These are phyloP conservation scores for Orius insidiosus DNA, from an alignment of 1,140 invertebrate species.

Conservation along the genomic window DNA sequence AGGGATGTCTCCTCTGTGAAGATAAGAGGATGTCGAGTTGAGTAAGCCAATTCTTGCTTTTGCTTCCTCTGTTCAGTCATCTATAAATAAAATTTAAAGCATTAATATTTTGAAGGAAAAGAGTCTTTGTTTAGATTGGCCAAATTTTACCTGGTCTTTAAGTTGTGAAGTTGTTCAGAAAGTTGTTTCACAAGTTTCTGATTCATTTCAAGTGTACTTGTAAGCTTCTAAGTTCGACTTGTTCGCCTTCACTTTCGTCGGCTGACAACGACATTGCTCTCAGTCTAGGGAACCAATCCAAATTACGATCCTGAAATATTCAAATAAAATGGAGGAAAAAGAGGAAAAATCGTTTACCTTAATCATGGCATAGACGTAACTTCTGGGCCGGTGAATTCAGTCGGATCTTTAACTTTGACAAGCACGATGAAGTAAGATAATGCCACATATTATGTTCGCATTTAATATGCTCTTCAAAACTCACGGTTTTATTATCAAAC, in stretches of 20 bases:
- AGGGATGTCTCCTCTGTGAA: slow-evolving; percentile 28
- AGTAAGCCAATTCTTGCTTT: slow-evolving; percentile 74
- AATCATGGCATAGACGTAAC: slow-evolving; percentile 89
- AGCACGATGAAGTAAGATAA: slow-evolving; percentile 99
- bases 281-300: slow-evolving; percentile 93
- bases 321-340: no score
- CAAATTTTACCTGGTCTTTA: slow-evolving; percentile 80
- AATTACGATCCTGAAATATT: slow-evolving; percentile 66
- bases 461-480: slow-evolving; percentile 95
- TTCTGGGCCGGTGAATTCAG: slow-evolving; percentile 99
- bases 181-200: slow-evolving; percentile 63
- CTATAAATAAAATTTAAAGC: no score
- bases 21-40: slow-evolving; percentile 50
- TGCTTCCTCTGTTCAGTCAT: slow-evolving; percentile 91
- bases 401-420: slow-evolving; percentile 93
- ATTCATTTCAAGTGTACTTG: slow-evolving; percentile 70
- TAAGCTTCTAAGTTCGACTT: slow-evolving; percentile 74
- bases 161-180: slow-evolving; percentile 75
- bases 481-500: slow-evolving; percentile 97
- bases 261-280: slow-evolving; percentile 84
- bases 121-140: no score
- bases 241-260: slow-evolving; percentile 77
- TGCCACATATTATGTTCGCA: slow-evolving; percentile 99
- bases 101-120: no score
- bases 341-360: slow-evolving; percentile 62